A percentile compares a stretch with the other conserved stretches of the same genome.
Evolutionary conservation across 2,797 vertebrate genomes (phyloP).

Genomic region (Ctenosaura bakeri): DNA sequence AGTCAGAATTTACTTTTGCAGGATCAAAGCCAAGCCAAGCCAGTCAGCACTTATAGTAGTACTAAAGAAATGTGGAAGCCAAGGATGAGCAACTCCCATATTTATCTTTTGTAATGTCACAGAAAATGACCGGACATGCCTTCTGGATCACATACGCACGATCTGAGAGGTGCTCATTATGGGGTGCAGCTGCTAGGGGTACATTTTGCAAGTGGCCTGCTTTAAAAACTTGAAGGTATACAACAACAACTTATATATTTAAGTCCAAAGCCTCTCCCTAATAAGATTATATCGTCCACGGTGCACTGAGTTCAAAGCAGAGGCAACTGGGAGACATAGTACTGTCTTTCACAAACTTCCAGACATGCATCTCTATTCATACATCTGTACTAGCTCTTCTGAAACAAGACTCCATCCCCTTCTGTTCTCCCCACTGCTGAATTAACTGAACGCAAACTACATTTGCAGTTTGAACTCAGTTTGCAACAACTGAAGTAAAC

Average conservation of each 20-base stretch:
- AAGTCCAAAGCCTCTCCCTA: background rate
- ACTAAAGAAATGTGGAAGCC: background rate
- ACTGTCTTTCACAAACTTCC: background rate
- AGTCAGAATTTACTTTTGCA: background rate
- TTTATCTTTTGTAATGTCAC: background rate
- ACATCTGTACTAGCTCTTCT: background rate
- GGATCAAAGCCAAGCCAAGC: background rate
- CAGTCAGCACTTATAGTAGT: background rate
- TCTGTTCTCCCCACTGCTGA: no score
- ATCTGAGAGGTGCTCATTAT: background rate
- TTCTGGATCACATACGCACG: background rate
- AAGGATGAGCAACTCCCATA: background rate
- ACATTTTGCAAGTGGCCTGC: background rate
- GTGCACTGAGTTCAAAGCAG: background rate
- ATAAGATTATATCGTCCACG: background rate
- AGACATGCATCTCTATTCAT: background rate
- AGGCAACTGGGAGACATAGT: background rate
- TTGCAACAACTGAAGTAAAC: no score
- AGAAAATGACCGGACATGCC: background rate
- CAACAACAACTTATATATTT: no score
- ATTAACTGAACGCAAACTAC: no score
- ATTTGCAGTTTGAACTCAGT: no score
- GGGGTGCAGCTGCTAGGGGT: background rate
- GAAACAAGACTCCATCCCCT: background rate
- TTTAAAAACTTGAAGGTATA: background rate